phyloP scores from a whole-genome alignment of 2,797 vertebrate species.

The Oreochromis mossambicus region DNA sequence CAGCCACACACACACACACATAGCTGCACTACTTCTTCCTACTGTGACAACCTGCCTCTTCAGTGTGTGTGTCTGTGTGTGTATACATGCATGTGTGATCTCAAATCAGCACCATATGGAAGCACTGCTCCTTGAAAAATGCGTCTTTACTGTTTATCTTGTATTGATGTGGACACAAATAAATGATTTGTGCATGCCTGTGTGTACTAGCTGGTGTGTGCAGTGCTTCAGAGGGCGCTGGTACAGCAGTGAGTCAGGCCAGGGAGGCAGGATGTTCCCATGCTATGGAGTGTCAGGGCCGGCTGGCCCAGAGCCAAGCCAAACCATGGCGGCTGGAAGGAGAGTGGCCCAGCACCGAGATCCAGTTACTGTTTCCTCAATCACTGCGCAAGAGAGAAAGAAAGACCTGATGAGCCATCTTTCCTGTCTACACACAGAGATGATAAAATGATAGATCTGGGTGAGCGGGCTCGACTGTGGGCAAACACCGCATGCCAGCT shows the following conservation, averaged over 20 bases:
- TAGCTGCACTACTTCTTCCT: background rate
- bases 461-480: constrained; percentile 24
- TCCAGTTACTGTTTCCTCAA: constrained; percentile 75
- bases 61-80: background rate
- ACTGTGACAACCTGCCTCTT: constrained; percentile 14
- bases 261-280: constrained; percentile 82
- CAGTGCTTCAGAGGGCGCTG: background rate
- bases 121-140: constrained; percentile 20
- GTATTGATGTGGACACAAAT: constrained; percentile 29
- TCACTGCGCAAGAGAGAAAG: constrained; percentile 22
- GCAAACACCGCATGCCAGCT: constrained; percentile 7
- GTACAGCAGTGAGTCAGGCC: background rate
- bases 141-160: constrained; percentile 18
- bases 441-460: constrained; percentile 57
- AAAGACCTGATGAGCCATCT: constrained; percentile 48
- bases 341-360: constrained; percentile 53
- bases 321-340: constrained; percentile 71
- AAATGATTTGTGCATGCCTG: background rate
- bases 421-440: constrained; percentile 49
- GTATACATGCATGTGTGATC: background rate
- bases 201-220: background rate
- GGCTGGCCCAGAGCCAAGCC: constrained; percentile 76
- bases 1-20: constrained; percentile 1
- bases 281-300: constrained; percentile 80
- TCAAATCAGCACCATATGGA: constrained; percentile 33